Conservation (phyloP, 2,797 vertebrate species). For the Pangasius djambal region DNA sequence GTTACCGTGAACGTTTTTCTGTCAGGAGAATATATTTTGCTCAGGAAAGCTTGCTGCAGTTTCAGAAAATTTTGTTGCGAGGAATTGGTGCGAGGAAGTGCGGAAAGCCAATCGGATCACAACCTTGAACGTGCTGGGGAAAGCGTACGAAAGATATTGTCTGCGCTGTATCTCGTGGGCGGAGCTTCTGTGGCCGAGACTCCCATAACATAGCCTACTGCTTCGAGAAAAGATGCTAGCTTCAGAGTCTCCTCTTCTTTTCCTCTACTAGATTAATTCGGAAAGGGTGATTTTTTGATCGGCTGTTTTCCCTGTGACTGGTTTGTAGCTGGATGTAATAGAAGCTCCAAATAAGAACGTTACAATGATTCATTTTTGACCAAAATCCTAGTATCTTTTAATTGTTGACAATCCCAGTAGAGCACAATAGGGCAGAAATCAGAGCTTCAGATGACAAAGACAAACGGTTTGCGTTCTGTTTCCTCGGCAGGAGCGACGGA, state of each 20-base stretch:
- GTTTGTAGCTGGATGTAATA: neutral
- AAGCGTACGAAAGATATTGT: too few species aligned
- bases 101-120: too few species aligned
- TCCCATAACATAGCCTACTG: neutral
- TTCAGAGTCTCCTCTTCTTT: neutral
- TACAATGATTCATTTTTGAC: neutral
- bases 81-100: too few species aligned
- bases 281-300: too few species aligned
- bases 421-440: neutral
- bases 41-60: too few species aligned
- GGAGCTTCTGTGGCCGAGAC: neutral
- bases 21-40: too few species aligned
- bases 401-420: neutral
- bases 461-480: neutral
- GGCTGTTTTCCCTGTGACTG: too few species aligned
- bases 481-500: conserved; percentile 82
- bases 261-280: too few species aligned
- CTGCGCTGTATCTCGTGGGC: neutral
- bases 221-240: neutral
- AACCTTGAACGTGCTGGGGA: too few species aligned
- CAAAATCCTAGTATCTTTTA: neutral
- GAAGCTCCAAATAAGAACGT: neutral
- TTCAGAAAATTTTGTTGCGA: too few species aligned
- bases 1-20: too few species aligned
- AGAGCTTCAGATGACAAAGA: too few species aligned